phyloP scores from a whole-genome alignment of 2,888 invertebrate genomes.

The Ormyrus nitidulus region DNA sequence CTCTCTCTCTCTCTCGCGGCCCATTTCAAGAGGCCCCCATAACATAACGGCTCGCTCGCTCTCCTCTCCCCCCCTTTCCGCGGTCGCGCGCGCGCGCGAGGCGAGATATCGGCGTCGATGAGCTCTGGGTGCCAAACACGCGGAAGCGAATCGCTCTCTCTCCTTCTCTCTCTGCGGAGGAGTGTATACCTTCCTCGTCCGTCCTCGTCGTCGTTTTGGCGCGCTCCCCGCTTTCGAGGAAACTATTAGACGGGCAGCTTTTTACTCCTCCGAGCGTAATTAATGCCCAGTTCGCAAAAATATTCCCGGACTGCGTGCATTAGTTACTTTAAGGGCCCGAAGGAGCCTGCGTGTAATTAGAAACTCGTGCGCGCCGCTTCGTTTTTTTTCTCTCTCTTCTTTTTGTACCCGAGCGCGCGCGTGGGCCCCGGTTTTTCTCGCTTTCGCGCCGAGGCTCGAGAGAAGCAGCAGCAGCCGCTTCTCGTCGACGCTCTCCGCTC shows the following conservation, averaged over 20 bases:
- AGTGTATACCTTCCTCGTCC: constrained; percentile 10
- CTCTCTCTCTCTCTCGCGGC: background rate
- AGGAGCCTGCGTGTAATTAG: constrained; percentile 32
- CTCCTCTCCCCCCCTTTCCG: too few species aligned
- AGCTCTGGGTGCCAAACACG: constrained; percentile 1
- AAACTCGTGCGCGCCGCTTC: constrained; percentile 13
- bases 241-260: constrained; percentile 39
- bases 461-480: too few species aligned
- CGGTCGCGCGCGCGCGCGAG: background rate
- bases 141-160: constrained; percentile 9
- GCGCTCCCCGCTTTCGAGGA: constrained; percentile 44
- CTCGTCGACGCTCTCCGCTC: too few species aligned
- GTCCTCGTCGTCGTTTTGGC: constrained; percentile 9
- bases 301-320: constrained; percentile 21
- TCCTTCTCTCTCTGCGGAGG: constrained; percentile 17
- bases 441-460: too few species aligned
- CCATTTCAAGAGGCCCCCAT: background rate
- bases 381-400: background rate
- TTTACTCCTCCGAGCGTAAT: constrained; percentile 14
- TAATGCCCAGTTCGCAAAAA: constrained; percentile 30
- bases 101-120: constrained; percentile 27
- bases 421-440: too few species aligned
- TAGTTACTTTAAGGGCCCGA: constrained; percentile 41
- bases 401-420: background rate
- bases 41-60: constrained; percentile 40